These are phyloP conservation scores for Cranoglanis bouderius DNA, from an alignment of 2,113 vertebrate genomes.

Conservation along the genomic window DNA sequence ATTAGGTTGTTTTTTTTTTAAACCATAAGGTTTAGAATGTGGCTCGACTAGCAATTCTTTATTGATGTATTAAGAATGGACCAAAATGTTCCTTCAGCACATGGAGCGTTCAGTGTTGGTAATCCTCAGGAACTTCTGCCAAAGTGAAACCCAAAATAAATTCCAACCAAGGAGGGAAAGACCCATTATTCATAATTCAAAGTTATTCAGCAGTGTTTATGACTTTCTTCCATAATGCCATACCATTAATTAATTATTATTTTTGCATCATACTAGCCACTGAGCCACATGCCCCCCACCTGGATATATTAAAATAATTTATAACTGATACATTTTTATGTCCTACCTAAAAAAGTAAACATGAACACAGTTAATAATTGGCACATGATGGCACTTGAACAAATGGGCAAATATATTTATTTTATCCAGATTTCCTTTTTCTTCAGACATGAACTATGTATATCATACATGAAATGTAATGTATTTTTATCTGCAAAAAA, in stretches of 20 bases:
- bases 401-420: neutral
- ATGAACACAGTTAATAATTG: no score
- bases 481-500: neutral
- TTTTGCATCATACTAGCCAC: neutral
- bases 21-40: neutral
- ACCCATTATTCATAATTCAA: neutral
- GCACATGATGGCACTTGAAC: neutral
- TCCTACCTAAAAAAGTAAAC: no score
- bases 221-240: neutral
- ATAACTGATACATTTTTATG: neutral
- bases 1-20: neutral
- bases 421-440: neutral
- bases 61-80: neutral
- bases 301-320: neutral
- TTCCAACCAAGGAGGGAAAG: neutral
- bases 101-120: neutral
- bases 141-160: neutral
- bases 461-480: neutral
- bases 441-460: neutral
- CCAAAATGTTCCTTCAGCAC: neutral
- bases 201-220: neutral
- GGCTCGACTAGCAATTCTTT: neutral
- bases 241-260: neutral
- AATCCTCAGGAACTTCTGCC: neutral
- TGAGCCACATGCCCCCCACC: no score